Conservation (phyloP, 2,797 vertebrate genomes). For the Poecilia wingei region DNA sequence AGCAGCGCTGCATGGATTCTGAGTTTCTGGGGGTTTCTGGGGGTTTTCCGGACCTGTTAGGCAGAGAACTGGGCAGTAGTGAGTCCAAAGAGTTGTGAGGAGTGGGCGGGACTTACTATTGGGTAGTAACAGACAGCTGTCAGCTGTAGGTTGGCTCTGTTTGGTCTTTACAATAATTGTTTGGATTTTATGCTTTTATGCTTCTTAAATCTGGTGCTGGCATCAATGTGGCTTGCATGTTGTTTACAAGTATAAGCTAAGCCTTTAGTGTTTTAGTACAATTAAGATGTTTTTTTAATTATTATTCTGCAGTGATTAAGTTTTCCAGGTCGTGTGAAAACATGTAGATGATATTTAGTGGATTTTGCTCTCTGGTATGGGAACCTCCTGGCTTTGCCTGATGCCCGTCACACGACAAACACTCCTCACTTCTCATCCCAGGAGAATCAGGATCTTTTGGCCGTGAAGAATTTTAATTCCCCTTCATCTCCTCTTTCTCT, state of each 20-base stretch:
- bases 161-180: constrained; percentile 54
- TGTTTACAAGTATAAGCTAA: constrained; percentile 43
- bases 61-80: no score
- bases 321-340: neutral
- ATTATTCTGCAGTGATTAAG: constrained; percentile 7
- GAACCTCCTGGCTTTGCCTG: constrained; percentile 53
- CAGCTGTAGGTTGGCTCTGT: constrained; percentile 51
- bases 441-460: constrained; percentile 70
- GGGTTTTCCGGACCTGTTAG: no score
- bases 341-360: neutral
- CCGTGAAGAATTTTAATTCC: constrained; percentile 72
- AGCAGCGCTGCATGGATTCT: no score
- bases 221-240: constrained; percentile 65
- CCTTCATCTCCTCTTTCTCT: constrained; percentile 69
- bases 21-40: no score
- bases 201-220: constrained; percentile 48
- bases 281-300: constrained; percentile 30
- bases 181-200: constrained; percentile 58
- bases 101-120: no score
- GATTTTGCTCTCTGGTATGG: constrained; percentile 41
- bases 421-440: constrained; percentile 41
- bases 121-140: no score
- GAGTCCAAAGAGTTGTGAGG: no score
- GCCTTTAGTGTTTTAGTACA: constrained; percentile 31
- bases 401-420: constrained; percentile 49